Conservation (phyloP, 2,888 invertebrate species). For the Eupithecia insigniata region DNA sequence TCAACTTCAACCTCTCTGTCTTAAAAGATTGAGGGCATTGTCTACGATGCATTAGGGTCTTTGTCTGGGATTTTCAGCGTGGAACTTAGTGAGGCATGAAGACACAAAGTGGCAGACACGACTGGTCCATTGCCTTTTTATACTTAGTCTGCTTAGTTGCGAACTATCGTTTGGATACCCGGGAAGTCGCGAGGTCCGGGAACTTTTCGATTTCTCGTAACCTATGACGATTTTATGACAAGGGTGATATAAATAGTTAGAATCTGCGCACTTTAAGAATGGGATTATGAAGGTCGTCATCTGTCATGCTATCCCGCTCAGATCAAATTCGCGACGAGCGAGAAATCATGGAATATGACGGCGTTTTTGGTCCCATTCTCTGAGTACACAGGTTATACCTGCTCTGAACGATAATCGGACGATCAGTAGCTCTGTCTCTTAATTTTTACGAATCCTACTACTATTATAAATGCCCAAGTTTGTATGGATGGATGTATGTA, state of each 20-base stretch:
- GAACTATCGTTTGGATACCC: not conserved
- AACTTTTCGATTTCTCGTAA: not conserved
- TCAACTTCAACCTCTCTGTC: constrained; percentile 35
- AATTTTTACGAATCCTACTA: too few species aligned
- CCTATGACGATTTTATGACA: not conserved
- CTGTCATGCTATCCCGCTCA: too few species aligned
- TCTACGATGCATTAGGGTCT: constrained; percentile 42
- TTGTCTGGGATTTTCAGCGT: constrained; percentile 36
- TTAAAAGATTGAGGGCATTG: constrained; percentile 41
- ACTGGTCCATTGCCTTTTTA: constrained; percentile 19
- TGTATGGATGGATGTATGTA: too few species aligned
- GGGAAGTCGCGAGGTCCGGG: not conserved
- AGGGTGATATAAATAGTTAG: not conserved
- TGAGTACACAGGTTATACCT: too few species aligned
- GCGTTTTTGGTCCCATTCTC: too few species aligned
- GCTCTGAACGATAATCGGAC: too few species aligned
- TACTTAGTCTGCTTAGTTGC: constrained; percentile 9
- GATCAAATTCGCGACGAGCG: too few species aligned
- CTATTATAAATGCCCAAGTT: too few species aligned
- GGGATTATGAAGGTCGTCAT: too few species aligned
- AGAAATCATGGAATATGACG: too few species aligned
- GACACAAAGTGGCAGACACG: constrained; percentile 24
- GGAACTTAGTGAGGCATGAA: constrained; percentile 36
- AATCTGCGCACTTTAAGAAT: too few species aligned
- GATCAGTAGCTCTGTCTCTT: too few species aligned